A percentile compares a stretch with the other conserved stretches of the same genome.
phyloP scores from a whole-genome alignment of 1,140 invertebrate genomes.

The Drosophila funebris region DNA sequence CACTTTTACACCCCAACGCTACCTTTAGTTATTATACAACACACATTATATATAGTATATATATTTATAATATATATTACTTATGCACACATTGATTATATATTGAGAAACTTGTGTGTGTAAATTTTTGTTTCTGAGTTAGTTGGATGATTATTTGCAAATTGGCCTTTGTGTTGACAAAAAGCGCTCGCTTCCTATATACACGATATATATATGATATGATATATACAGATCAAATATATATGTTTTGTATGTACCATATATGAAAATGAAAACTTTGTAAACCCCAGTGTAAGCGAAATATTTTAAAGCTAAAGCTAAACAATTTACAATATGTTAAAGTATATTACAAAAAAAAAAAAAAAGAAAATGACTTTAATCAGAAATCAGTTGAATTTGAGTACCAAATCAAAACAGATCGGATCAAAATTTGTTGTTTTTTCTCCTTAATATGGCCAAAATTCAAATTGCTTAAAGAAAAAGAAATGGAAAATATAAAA shows the following conservation, averaged over 20 bases:
- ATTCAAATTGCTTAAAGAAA: constrained; percentile 37
- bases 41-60: constrained; percentile 11
- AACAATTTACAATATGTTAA: constrained; percentile 37
- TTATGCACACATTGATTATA: constrained; percentile 27
- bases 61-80: constrained; percentile 10
- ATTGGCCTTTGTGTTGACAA: constrained; percentile 84
- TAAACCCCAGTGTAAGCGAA: constrained; percentile 57
- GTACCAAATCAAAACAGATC: constrained; percentile 38
- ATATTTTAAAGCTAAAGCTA: constrained; percentile 22
- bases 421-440: constrained; percentile 33
- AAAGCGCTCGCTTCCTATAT: constrained; percentile 78
- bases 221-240: constrained; percentile 1
- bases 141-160: constrained; percentile 84
- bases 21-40: constrained; percentile 11
- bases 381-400: constrained; percentile 76
- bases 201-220: constrained; percentile 20
- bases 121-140: constrained; percentile 81
- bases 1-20: constrained; percentile 9
- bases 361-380: constrained; percentile 56
- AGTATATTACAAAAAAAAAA: neutral
- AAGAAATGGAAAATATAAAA: constrained; percentile 28
- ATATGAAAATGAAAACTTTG: constrained; percentile 46
- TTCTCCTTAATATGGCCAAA: constrained; percentile 48
- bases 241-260: constrained; percentile 2
- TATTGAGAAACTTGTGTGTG: constrained; percentile 56